These are phyloP conservation scores for Drosophila rellima DNA, from an alignment of 2,888 invertebrate genomes.

Conservation along the genomic window DNA sequence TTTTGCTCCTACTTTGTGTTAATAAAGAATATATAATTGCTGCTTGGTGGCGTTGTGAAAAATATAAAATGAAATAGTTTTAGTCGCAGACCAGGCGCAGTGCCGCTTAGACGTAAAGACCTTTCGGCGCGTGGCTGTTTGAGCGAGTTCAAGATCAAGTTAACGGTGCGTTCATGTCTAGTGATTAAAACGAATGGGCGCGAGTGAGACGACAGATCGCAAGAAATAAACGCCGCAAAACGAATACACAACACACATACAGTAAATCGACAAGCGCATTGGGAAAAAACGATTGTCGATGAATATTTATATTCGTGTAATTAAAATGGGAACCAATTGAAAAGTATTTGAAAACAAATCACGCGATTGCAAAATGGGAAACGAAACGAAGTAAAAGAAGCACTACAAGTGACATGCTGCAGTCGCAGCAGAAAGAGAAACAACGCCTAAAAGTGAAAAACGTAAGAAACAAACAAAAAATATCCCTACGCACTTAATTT, in stretches of 20 bases:
- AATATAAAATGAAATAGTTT: conserved; percentile 55
- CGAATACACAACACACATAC: conserved; percentile 25
- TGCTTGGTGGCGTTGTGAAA: conserved; percentile 54
- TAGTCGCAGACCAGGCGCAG: conserved; percentile 63
- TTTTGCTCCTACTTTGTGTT: conserved; percentile 28
- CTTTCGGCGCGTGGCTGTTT: conserved; percentile 22
- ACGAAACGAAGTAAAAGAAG: conserved; percentile 29
- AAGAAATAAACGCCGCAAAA: conserved; percentile 39
- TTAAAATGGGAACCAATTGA: conserved; percentile 59
- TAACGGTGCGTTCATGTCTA: conserved; percentile 69
- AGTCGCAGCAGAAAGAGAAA: conserved; percentile 33
- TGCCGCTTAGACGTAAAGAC: conserved; percentile 41
- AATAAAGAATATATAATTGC: conserved; percentile 77
- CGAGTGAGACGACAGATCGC: conserved; percentile 45
- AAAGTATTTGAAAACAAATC: conserved; percentile 42
- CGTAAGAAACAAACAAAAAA: conserved; percentile 56
- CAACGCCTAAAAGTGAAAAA: conserved; percentile 47
- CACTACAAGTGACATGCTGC: conserved; percentile 47
- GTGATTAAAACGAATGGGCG: conserved; percentile 43
- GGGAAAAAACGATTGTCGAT: conserved; percentile 40
- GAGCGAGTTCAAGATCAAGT: conserved; percentile 68
- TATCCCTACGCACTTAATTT: conserved; percentile 51
- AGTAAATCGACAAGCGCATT: conserved; percentile 28
- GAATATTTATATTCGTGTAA: conserved; percentile 51
- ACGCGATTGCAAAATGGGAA: conserved; percentile 34